Percentiles rank a stretch among this genome's conserved stretches.
These are phyloP conservation scores for Apoda limacodes DNA, from an alignment of 2,888 invertebrate genomes.

Conservation along the genomic window DNA sequence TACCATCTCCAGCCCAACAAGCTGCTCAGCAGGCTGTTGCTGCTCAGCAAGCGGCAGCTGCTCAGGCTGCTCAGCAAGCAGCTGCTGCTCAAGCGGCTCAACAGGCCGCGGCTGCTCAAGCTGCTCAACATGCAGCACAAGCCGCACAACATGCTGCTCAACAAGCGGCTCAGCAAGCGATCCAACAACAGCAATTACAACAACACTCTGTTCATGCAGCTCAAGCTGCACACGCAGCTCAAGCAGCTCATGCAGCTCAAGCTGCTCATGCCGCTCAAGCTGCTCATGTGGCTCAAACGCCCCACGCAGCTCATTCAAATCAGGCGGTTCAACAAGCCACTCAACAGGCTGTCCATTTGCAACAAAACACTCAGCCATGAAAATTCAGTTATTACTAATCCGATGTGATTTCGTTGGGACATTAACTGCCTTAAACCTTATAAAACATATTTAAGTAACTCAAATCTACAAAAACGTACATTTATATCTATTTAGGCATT, in stretches of 20 bases:
- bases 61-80: constrained; percentile 34
- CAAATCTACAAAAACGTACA: constrained; percentile 26
- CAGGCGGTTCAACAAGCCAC: constrained; percentile 58
- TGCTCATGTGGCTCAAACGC: constrained; percentile 25
- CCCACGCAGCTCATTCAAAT: too few species aligned
- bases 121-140: constrained; percentile 30
- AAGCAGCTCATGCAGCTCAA: constrained; percentile 29
- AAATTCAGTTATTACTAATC: constrained; percentile 85
- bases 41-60: constrained; percentile 33
- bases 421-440: constrained; percentile 16
- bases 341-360: constrained; percentile 65
- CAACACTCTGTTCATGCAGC: constrained; percentile 29
- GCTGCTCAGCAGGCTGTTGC: constrained; percentile 46
- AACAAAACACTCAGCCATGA: constrained; percentile 77
- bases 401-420: constrained; percentile 54
- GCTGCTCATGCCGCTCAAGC: constrained; percentile 38
- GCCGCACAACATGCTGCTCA: constrained; percentile 39
- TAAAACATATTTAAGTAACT: too few species aligned
- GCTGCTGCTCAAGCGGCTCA: constrained; percentile 29
- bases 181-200: constrained; percentile 12
- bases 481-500: constrained; percentile 11
- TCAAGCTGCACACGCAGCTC: constrained; percentile 25
- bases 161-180: constrained; percentile 36
- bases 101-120: constrained; percentile 32
- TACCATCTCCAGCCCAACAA: constrained; percentile 61